Percentiles rank a stretch among this genome's conserved stretches.
Conservation (phyloP, 2,113 vertebrate genomes). For the Rhadina sibilatrix region DNA sequence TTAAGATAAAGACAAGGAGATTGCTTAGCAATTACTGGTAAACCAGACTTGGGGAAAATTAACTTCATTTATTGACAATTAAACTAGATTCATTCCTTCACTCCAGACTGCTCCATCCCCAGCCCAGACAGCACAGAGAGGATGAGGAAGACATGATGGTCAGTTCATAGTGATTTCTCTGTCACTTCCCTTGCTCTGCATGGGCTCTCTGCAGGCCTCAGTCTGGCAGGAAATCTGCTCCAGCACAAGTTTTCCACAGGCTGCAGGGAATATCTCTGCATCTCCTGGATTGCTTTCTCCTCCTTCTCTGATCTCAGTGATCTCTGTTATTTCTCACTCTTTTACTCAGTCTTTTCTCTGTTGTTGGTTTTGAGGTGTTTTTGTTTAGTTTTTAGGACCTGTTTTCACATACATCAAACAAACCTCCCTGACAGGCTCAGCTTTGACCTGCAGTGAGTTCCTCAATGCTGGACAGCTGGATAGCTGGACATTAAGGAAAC, state of each 20-base stretch:
- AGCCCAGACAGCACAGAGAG: not conserved
- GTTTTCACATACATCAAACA: not conserved
- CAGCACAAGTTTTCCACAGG: not conserved
- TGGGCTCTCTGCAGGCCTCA: not conserved
- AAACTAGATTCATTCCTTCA: not conserved
- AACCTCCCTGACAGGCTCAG: too few relatives aligned
- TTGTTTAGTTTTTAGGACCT: not conserved
- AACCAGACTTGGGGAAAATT: not conserved
- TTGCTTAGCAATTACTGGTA: not conserved
- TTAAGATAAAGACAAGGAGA: not conserved
- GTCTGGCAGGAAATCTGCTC: not conserved
- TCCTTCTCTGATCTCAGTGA: not conserved
- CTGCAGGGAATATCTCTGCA: not conserved
- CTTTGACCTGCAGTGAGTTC: not conserved
- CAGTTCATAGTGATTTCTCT: not conserved
- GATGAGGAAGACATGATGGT: not conserved
- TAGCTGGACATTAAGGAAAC: not conserved
- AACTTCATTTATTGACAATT: not conserved
- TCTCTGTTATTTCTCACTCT: not conserved
- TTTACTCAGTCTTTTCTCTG: not conserved
- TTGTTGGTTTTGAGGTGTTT: not conserved
- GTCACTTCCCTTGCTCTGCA: not conserved
- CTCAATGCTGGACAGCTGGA: not conserved
- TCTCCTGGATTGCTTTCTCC: not conserved
- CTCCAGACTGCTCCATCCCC: not conserved